Percentiles rank a stretch among this genome's conserved stretches.
These are phyloP conservation scores for Euura saliciscinereae DNA, from an alignment of 1,140 invertebrate species.

Conservation along the genomic window DNA sequence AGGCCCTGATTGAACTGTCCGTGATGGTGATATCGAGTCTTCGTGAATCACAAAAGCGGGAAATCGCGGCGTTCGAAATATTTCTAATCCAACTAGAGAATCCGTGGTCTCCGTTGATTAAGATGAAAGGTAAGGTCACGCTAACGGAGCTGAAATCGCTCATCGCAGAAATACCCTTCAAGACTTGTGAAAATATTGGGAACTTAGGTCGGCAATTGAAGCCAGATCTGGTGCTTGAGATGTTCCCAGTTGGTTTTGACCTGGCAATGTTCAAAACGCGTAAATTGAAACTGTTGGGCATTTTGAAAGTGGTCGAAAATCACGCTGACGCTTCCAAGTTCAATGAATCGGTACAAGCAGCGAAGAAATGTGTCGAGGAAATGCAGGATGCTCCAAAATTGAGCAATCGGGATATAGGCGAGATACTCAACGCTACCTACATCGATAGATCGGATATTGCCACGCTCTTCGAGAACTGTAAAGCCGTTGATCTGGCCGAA, in stretches of 20 bases:
- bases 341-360: neutral
- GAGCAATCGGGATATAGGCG: constrained; percentile 20
- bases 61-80: constrained; percentile 5
- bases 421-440: constrained; percentile 5
- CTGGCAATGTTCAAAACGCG: constrained; percentile 19
- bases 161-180: constrained; percentile 22
- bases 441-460: neutral
- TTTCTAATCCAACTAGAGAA: no score
- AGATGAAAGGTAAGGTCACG: constrained; percentile 12
- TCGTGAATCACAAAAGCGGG: neutral
- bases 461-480: constrained; percentile 9
- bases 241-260: constrained; percentile 21
- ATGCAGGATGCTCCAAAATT: constrained; percentile 19
- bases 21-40: no score
- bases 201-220: neutral
- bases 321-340: neutral
- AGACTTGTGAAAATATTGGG: neutral
- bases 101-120: constrained; percentile 11
- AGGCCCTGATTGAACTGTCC: no score
- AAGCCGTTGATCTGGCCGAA: neutral
- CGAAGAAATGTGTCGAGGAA: constrained; percentile 8
- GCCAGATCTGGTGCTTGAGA: constrained; percentile 7
- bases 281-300: constrained; percentile 15
- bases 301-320: constrained; percentile 16
- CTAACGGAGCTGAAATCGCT: neutral